These are phyloP conservation scores for Ophthalmolycus amberensis DNA, from an alignment of 2,113 vertebrate species.

Conservation along the genomic window DNA sequence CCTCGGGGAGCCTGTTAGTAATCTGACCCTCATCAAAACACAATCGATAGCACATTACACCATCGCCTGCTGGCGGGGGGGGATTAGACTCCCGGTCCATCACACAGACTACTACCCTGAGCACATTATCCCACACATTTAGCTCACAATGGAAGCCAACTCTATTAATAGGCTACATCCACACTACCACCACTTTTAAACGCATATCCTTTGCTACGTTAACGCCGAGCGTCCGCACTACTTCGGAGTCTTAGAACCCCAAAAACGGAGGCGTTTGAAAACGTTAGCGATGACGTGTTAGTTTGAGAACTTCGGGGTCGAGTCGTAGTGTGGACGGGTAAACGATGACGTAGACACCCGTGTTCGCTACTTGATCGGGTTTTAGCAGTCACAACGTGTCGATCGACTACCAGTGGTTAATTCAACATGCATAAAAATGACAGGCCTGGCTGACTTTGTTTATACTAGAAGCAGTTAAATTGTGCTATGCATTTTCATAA, in stretches of 20 bases:
- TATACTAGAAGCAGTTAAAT: not conserved
- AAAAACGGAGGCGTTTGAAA: too few relatives aligned
- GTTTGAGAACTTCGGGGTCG: too few relatives aligned
- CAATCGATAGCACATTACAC: conserved; percentile 73
- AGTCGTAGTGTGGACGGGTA: too few relatives aligned
- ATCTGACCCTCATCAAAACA: conserved; percentile 75
- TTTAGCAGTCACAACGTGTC: not conserved
- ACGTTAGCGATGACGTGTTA: too few relatives aligned
- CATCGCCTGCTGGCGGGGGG: conserved; percentile 57
- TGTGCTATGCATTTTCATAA: not conserved
- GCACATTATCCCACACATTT: conserved; percentile 25
- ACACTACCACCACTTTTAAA: not conserved
- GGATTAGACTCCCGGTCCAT: conserved; percentile 49
- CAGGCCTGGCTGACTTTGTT: not conserved
- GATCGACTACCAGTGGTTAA: not conserved
- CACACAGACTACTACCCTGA: conserved; percentile 8
- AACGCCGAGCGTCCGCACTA: not conserved
- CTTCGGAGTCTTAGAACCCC: too few relatives aligned
- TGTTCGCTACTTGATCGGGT: too few relatives aligned
- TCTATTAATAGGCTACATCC: conserved; percentile 11
- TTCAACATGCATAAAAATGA: not conserved
- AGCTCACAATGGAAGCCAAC: conserved; percentile 9
- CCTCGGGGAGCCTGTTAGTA: conserved; percentile 63
- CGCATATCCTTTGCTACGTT: not conserved
- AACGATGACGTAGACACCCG: too few relatives aligned